Conservation (phyloP, 2,888 invertebrate species). For the Neuroscelio doddi region DNA sequence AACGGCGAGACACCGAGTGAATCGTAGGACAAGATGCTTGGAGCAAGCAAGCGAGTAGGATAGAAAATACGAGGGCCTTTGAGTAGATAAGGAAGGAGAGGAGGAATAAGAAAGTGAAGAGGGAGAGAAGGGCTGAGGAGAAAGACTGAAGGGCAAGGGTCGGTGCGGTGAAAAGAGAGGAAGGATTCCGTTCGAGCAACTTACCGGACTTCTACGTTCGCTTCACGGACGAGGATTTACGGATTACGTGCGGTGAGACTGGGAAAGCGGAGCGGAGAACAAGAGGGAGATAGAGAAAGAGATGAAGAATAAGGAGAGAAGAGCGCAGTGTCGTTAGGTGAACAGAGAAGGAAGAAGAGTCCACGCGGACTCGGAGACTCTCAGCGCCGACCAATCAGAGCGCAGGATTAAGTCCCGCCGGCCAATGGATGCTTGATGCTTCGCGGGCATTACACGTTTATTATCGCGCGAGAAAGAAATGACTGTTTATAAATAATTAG, state of each 20-base stretch:
- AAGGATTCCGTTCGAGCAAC: constrained; percentile 68
- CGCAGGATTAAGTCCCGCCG: background rate
- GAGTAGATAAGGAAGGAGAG: constrained; percentile 42
- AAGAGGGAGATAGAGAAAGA: constrained; percentile 18
- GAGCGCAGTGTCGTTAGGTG: constrained; percentile 16
- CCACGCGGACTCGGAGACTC: constrained; percentile 51
- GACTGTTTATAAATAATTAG: constrained; percentile 72
- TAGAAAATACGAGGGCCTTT: constrained; percentile 30
- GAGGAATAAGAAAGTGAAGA: constrained; percentile 42
- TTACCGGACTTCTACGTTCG: constrained; percentile 69
- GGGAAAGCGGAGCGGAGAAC: constrained; percentile 20
- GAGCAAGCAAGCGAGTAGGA: constrained; percentile 18
- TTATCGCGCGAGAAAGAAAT: constrained; percentile 67
- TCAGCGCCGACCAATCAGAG: constrained; percentile 51
- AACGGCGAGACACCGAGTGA: constrained; percentile 38
- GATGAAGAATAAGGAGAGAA: constrained; percentile 20
- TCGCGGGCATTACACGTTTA: constrained; percentile 61
- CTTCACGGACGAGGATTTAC: constrained; percentile 70
- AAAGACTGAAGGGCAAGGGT: constrained; percentile 28
- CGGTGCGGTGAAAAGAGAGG: constrained; percentile 45
- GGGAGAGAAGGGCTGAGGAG: constrained; percentile 14
- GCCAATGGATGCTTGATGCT: constrained; percentile 52
- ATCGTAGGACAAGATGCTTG: constrained; percentile 41
- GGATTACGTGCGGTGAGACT: constrained; percentile 65
- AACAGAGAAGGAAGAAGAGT: constrained; percentile 28